These are phyloP conservation scores for Takifugu ocellatus DNA, from an alignment of 2,797 vertebrate species.

Conservation along the genomic window DNA sequence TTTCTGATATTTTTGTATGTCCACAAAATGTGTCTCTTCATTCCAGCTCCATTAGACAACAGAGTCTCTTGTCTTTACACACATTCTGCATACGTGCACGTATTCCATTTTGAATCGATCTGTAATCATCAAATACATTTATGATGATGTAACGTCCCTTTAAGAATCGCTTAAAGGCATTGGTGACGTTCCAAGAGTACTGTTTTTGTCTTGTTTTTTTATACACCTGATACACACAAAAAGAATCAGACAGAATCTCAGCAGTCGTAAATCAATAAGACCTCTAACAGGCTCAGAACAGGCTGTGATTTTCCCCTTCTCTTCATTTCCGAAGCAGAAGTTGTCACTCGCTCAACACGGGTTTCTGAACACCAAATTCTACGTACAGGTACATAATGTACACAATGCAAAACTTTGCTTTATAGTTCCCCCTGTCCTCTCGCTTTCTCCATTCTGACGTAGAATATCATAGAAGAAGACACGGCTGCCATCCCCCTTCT, in stretches of 20 bases:
- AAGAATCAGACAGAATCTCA: conserved; percentile 46
- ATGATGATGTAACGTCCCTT: conserved; percentile 67
- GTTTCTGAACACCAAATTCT: conserved; percentile 58
- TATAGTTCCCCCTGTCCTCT: conserved; percentile 29
- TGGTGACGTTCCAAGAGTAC: conserved; percentile 67
- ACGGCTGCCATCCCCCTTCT: conserved; percentile 29
- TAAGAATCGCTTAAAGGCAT: conserved; percentile 78
- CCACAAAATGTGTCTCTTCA: conserved; percentile 50
- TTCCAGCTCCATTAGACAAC: conserved; percentile 40
- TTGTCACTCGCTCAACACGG: conserved; percentile 43
- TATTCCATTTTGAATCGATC: conserved; percentile 45
- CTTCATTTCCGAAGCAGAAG: conserved; percentile 20
- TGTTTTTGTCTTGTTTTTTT: conserved; percentile 46
- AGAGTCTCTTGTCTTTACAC: conserved; percentile 61
- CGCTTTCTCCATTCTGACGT: conserved; percentile 69
- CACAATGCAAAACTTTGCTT: conserved; percentile 47
- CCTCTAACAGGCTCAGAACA: conserved; percentile 28
- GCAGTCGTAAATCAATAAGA: conserved; percentile 56
- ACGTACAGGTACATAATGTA: conserved; percentile 53
- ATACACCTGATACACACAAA: conserved; percentile 62
- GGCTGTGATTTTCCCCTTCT: conserved; percentile 23
- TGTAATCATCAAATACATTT: conserved; percentile 53
- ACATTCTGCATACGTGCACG: conserved; percentile 60
- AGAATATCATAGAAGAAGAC: conserved; percentile 78
- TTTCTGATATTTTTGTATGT: conserved; percentile 52